These are phyloP conservation scores for Pseudomyrmex gracilis DNA, from an alignment of 1,140 invertebrate species.

Conservation along the genomic window DNA sequence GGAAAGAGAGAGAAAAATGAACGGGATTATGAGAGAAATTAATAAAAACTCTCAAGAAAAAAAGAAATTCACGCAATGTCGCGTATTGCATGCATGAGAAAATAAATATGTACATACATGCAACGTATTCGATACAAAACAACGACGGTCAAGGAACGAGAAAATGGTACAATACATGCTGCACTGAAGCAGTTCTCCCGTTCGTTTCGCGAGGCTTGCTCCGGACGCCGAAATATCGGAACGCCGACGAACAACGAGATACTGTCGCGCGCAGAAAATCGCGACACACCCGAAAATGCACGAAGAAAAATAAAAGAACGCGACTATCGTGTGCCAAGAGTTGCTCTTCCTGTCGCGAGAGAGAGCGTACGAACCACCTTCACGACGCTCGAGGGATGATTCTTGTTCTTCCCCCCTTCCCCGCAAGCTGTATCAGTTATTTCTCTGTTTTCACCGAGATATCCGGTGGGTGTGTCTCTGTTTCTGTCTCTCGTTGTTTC, in stretches of 20 bases:
- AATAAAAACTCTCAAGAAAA: too few relatives aligned
- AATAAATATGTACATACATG: too few relatives aligned
- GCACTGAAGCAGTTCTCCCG: background rate
- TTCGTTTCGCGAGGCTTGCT: slow-evolving; percentile 1
- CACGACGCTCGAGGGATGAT: slow-evolving; percentile 45
- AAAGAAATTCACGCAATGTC: too few relatives aligned
- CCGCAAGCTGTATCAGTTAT: slow-evolving; percentile 54
- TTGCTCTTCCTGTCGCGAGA: slow-evolving; percentile 37
- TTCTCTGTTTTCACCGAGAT: slow-evolving; percentile 24
- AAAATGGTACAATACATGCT: background rate
- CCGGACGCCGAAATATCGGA: slow-evolving; percentile 29
- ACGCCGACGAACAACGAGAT: slow-evolving; percentile 42
- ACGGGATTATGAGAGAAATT: too few relatives aligned
- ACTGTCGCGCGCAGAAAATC: slow-evolving; percentile 45
- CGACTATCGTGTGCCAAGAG: slow-evolving; percentile 2
- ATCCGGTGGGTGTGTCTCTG: slow-evolving; percentile 43
- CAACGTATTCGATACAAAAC: slow-evolving; percentile 7
- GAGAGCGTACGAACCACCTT: slow-evolving; percentile 4
- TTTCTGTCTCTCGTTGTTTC: slow-evolving; percentile 8
- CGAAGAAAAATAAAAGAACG: slow-evolving; percentile 41
- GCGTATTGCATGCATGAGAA: background rate
- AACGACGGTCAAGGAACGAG: background rate
- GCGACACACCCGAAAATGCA: slow-evolving; percentile 50
- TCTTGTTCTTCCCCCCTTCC: slow-evolving; percentile 23
- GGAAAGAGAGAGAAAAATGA: background rate